Conservation (phyloP, 2,888 invertebrate species). For the Phoronis australis region DNA sequence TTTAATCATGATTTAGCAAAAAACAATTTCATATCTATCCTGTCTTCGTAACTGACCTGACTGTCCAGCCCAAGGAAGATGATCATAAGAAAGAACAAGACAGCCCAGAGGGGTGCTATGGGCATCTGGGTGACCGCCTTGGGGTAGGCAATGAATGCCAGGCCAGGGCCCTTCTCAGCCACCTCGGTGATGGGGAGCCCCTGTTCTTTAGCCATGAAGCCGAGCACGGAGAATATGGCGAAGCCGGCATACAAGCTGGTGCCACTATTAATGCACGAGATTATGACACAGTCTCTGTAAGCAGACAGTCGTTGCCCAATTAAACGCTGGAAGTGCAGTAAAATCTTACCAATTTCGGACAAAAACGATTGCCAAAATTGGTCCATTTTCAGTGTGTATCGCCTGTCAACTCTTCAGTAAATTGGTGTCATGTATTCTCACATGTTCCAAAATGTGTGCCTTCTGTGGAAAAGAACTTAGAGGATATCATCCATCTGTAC, state of each 20-base stretch:
- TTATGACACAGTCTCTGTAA: background rate
- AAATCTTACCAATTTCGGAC: no score
- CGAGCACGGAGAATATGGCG: background rate
- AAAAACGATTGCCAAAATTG: no score
- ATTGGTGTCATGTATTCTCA: no score
- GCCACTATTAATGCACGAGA: background rate
- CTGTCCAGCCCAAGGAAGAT: conserved; percentile 61
- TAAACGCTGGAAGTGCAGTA: no score
- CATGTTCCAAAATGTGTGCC: no score
- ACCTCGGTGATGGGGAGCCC: background rate
- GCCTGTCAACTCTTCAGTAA: no score
- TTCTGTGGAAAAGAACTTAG: no score
- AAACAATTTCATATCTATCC: background rate
- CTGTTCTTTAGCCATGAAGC: background rate
- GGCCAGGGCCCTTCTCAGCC: conserved; percentile 18
- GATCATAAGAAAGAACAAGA: conserved; percentile 63
- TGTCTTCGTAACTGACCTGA: conserved; percentile 53
- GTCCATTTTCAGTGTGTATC: no score
- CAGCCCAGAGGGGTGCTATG: conserved; percentile 60
- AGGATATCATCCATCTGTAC: no score
- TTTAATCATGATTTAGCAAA: background rate
- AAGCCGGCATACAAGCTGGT: background rate
- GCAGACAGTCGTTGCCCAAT: no score
- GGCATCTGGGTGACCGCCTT: conserved; percentile 59
- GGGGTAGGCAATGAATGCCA: conserved; percentile 60